phyloP scores from a whole-genome alignment of 2,797 vertebrate species.

The Myotis pilosus region DNA sequence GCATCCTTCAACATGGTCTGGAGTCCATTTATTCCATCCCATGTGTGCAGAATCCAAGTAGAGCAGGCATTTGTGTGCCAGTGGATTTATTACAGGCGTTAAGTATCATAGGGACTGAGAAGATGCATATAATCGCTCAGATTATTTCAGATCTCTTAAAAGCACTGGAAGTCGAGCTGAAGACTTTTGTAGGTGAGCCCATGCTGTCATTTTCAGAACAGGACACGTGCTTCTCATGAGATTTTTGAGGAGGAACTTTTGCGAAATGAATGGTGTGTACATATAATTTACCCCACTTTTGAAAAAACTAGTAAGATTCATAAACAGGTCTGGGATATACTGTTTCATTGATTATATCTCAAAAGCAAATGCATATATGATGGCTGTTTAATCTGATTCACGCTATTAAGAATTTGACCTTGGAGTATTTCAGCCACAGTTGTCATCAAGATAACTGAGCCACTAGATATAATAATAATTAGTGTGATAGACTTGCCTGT shows the following conservation, averaged over 20 bases:
- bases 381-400: constrained; percentile 68
- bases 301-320: constrained; percentile 69
- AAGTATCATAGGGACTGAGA: constrained; percentile 70
- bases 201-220: constrained; percentile 54
- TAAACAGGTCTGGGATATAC: constrained; percentile 57
- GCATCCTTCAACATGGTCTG: constrained; percentile 51
- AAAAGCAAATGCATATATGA: constrained; percentile 32
- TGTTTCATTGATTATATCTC: constrained; percentile 1
- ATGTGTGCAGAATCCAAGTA: constrained; percentile 47
- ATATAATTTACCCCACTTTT: constrained; percentile 44
- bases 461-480: constrained; percentile 82
- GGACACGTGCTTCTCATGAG: constrained; percentile 3
- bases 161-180: constrained; percentile 47
- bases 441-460: constrained; percentile 78
- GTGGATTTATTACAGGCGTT: constrained; percentile 69
- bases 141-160: constrained; percentile 69
- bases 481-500: constrained; percentile 76
- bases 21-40: constrained; percentile 73
- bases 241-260: constrained; percentile 62
- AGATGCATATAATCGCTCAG: constrained; percentile 55
- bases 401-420: constrained; percentile 77
- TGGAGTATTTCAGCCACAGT: constrained; percentile 76
- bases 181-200: constrained; percentile 17
- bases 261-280: background rate
- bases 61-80: constrained; percentile 71